Percentiles rank a stretch among this genome's conserved stretches.
Evolutionary conservation across 2,113 vertebrate genomes (phyloP).

Genomic region (Microcebus jonahi): DNA sequence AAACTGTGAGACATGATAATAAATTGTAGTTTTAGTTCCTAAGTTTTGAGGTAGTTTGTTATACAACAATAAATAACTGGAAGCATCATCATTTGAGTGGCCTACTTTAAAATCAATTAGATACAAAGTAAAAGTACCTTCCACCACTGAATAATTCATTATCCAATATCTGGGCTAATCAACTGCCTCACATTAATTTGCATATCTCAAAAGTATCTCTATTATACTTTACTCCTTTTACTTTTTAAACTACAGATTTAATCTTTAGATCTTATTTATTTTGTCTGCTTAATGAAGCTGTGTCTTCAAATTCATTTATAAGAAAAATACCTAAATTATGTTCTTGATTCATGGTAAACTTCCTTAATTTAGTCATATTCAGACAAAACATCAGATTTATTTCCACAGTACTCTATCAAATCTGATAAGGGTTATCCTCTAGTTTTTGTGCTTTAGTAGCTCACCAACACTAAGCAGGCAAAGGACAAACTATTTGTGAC

Average conservation of each 20-base stretch:
- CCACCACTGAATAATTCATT: neutral
- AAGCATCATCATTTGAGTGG: neutral
- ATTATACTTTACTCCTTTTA: neutral
- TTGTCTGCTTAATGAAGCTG: neutral
- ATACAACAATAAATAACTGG: neutral
- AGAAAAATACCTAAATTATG: neutral
- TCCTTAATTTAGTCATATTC: neutral
- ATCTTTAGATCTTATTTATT: neutral
- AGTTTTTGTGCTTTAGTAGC: neutral
- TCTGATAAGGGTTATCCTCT: neutral
- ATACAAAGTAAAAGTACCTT: neutral
- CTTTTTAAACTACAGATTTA: neutral
- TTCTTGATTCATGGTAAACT: neutral
- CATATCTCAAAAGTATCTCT: neutral
- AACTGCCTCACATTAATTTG: neutral
- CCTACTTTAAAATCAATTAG: slow-evolving; percentile 19
- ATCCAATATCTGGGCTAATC: neutral
- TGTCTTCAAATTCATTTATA: neutral
- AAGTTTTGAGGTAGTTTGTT: neutral
- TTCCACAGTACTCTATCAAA: neutral
- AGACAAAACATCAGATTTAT: neutral
- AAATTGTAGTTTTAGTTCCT: neutral
- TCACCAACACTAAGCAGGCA: neutral
- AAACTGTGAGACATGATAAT: neutral
- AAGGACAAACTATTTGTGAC: neutral